Conservation (phyloP, 2,888 invertebrate genomes). For the Anthophora plumipes region DNA sequence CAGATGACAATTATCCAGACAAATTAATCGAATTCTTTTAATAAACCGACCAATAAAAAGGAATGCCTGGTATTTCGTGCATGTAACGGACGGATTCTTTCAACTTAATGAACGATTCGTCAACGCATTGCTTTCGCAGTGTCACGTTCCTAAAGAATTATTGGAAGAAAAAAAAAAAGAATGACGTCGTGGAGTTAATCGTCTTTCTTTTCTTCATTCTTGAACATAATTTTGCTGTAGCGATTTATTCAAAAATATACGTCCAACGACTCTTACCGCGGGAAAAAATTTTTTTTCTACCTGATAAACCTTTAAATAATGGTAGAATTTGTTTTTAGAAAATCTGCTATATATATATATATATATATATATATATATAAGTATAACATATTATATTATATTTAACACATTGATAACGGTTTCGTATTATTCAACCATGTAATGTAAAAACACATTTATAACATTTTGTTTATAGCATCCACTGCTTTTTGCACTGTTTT, state of each 20-base stretch:
- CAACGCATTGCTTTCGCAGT: slow-evolving; percentile 9
- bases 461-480: too few relatives aligned
- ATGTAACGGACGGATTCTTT: slow-evolving; percentile 39
- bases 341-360: neutral
- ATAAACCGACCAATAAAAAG: slow-evolving; percentile 33
- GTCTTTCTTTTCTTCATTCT: neutral
- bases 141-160: slow-evolving; percentile 26
- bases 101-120: slow-evolving; percentile 39
- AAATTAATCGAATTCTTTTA: slow-evolving; percentile 55
- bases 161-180: neutral
- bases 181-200: neutral
- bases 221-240: neutral
- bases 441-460: too few relatives aligned
- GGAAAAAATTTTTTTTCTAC: slow-evolving; percentile 8
- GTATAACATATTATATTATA: too few relatives aligned
- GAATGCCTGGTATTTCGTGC: slow-evolving; percentile 47
- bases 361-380: too few relatives aligned
- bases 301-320: slow-evolving; percentile 28
- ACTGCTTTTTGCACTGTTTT: too few relatives aligned
- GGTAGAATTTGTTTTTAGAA: slow-evolving; percentile 32
- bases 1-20: slow-evolving; percentile 22
- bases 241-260: neutral
- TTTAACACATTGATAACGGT: too few relatives aligned
- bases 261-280: neutral
- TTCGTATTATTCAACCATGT: too few relatives aligned